Evolutionary conservation across 2,797 vertebrate species (phyloP).

Genomic region (Periophthalmus magnuspinnatus): DNA sequence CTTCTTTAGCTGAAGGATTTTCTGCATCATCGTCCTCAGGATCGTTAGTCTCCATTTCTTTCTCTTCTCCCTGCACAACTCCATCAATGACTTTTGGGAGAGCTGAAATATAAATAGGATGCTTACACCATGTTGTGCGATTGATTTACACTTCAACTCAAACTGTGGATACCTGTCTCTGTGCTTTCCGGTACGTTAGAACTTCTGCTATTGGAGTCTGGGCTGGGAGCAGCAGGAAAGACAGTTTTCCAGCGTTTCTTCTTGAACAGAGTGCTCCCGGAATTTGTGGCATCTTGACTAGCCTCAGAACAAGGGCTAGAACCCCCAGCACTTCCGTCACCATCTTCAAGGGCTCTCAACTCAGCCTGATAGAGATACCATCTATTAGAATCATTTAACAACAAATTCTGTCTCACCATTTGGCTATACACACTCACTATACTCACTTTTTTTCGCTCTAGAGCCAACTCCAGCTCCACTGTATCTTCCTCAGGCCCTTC

Average conservation of each 20-base stretch:
- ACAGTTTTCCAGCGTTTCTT: slow-evolving; percentile 91
- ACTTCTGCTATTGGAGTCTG: slow-evolving; percentile 84
- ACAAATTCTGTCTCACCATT: neutral
- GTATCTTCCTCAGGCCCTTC: slow-evolving; percentile 93
- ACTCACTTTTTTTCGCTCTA: slow-evolving; percentile 93
- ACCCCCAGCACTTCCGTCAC: slow-evolving; percentile 88
- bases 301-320: slow-evolving; percentile 92
- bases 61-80: slow-evolving; percentile 74
- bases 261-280: slow-evolving; percentile 75
- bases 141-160: neutral
- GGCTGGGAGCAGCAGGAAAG: slow-evolving; percentile 85
- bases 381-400: neutral
- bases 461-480: slow-evolving; percentile 88
- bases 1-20: slow-evolving; percentile 76
- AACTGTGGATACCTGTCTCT: slow-evolving; percentile 62
- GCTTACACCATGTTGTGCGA: neutral
- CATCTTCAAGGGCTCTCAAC: slow-evolving; percentile 92
- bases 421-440: slow-evolving; percentile 70
- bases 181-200: slow-evolving; percentile 81
- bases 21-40: slow-evolving; percentile 76
- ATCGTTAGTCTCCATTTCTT: slow-evolving; percentile 71
- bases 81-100: slow-evolving; percentile 69
- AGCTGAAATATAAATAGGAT: slow-evolving; percentile 46
- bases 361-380: slow-evolving; percentile 82
- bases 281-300: slow-evolving; percentile 83